These are phyloP conservation scores for Lathronympha strigana DNA, from an alignment of 2,888 invertebrate genomes.

Conservation along the genomic window DNA sequence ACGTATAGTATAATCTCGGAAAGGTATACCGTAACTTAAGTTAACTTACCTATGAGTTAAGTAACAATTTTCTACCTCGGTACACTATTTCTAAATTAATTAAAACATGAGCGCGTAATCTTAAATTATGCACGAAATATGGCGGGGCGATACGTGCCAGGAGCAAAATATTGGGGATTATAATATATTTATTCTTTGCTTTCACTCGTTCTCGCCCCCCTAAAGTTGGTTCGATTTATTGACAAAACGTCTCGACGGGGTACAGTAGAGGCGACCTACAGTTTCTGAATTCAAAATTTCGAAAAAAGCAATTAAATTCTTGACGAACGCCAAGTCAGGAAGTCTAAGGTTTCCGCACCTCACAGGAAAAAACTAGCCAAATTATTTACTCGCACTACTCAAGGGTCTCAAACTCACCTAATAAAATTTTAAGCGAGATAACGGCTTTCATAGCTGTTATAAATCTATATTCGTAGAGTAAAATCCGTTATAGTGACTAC, in stretches of 20 bases:
- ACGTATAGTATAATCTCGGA: no score
- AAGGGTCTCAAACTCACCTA: no score
- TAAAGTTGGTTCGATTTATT: slow-evolving; percentile 14
- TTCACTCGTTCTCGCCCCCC: slow-evolving; percentile 28
- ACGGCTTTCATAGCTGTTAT: no score
- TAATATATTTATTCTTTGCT: slow-evolving; percentile 41
- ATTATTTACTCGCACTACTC: no score
- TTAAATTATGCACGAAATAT: slow-evolving; percentile 34
- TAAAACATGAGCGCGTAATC: slow-evolving; percentile 31
- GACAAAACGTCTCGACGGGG: slow-evolving; percentile 19
- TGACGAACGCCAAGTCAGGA: no score
- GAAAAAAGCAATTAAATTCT: no score
- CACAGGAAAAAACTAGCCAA: no score
- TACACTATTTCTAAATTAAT: slow-evolving; percentile 31
- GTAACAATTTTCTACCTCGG: background rate
- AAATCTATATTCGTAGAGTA: no score
- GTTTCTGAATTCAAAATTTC: no score
- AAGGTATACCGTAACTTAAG: background rate
- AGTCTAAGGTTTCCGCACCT: no score
- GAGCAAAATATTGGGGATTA: slow-evolving; percentile 51
- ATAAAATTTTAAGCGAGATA: no score
- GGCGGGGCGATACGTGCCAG: slow-evolving; percentile 49
- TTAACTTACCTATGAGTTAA: background rate
- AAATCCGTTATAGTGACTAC: no score
- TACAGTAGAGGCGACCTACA: background rate